Base-by-base conservation (phyloP, 2,113 vertebrate species). In the Carassius gibelio region DNA sequence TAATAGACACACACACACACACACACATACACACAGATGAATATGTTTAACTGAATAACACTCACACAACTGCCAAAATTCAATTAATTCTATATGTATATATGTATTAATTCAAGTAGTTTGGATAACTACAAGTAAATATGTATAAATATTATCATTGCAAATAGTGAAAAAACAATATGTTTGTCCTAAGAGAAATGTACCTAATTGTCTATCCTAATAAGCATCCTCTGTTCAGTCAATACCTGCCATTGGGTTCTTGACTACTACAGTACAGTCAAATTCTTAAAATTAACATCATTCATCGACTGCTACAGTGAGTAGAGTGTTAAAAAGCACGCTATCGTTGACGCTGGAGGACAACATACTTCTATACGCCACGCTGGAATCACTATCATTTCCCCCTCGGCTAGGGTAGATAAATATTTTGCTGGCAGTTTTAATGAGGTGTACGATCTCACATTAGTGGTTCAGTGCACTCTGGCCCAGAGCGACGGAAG, bases 401-500 rank as follows among this genome's bases (percentile, higher is more conserved):
- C 89, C 90, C 90, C 85, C 90, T 85, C 64, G 89, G 91, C 86
- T 90, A 84, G 87, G 68, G 84, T 81, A 90, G 90, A 93, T 91
- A 91, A 92, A 93, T 91, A 92, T 91, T 91, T 90, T 85, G 90
- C 88, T 80, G 59, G 85, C 88, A 59, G 87, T 86, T 86, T 89
- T 92, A 94, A 94, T 92, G 88, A 92, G 91, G 91, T 88, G 90
- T 87, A 90, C 83, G 90, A 88, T 84, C 88, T 89, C 87, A 88
- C 86, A 83, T 88, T 89, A 72, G 74, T 61, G 77, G 77, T 82
- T 91, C 85, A 79, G 88, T 81, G 88, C 14, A 74, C 85, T 42
- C 21, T 5, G 88, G 88, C 90, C 21, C n/a, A 74, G 90, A 89
- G 88, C 86, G 87, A 82, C 75, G 86, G 87, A 90, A 89, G 85